Conservation (phyloP, 2,113 vertebrate species). For the Brienomyrus longianalis region DNA sequence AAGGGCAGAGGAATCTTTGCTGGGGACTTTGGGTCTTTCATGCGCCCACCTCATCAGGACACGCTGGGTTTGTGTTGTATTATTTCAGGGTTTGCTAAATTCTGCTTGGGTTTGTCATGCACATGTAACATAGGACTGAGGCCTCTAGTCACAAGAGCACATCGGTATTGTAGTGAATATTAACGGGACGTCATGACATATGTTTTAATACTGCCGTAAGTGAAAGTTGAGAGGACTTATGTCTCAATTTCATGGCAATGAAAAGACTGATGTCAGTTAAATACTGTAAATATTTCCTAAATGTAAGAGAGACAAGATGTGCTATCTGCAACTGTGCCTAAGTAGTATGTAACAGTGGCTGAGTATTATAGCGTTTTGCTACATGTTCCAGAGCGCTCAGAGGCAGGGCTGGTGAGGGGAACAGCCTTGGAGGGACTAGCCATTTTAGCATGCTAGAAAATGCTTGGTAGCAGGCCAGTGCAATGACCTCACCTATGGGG, state of each 20-base stretch:
- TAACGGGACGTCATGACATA: not conserved
- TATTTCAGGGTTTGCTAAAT: not conserved
- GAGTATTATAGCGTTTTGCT: conserved; percentile 31
- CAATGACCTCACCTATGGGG: conserved; percentile 53
- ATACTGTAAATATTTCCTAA: not conserved
- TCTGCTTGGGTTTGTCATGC: not conserved
- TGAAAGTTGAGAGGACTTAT: not conserved
- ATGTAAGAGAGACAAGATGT: not conserved
- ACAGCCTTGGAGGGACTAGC: conserved; percentile 17
- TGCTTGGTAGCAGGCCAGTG: conserved; percentile 41
- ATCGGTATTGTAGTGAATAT: not conserved
- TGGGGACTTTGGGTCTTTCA: conserved; percentile 82
- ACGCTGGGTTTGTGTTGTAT: conserved; percentile 47
- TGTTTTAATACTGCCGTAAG: not conserved
- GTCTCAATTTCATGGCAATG: not conserved
- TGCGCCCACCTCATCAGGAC: conserved; percentile 71
- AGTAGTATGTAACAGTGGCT: not conserved
- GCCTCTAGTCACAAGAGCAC: not conserved
- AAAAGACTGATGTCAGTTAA: not conserved
- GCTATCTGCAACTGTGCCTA: not conserved
- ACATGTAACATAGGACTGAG: not conserved
- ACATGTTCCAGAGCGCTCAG: conserved; percentile 13
- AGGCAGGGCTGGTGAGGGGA: conserved; percentile 9
- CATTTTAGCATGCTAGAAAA: conserved; percentile 25
- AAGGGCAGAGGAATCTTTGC: conserved; percentile 75